Percentiles rank a stretch among this genome's conserved stretches.
phyloP scores from a whole-genome alignment of 2,888 invertebrate genomes.

The Watsonalla binaria region DNA sequence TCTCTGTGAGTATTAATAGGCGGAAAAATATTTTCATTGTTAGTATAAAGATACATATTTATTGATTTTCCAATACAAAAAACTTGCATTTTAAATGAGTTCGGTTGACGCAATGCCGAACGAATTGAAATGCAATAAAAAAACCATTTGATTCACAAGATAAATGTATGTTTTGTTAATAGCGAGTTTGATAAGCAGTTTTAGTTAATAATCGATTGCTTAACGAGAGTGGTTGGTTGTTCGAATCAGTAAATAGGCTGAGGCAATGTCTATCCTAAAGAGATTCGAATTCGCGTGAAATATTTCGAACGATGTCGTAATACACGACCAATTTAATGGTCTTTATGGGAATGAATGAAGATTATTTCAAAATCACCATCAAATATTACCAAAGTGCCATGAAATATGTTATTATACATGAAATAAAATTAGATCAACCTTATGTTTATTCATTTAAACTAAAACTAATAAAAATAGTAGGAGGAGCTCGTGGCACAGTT shows the following conservation, averaged over 20 bases:
- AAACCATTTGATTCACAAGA: constrained; percentile 8
- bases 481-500: no score
- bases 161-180: constrained; percentile 10
- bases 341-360: background rate
- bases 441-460: background rate
- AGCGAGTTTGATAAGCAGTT: constrained; percentile 11
- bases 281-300: constrained; percentile 34
- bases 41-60: no score
- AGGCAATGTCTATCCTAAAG: constrained; percentile 26
- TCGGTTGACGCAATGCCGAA: no score
- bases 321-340: constrained; percentile 3
- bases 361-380: background rate
- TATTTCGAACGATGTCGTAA: constrained; percentile 37
- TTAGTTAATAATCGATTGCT: constrained; percentile 15
- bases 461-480: background rate
- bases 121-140: constrained; percentile 3
- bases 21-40: no score
- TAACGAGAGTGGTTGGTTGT: constrained; percentile 20
- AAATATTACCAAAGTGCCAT: background rate
- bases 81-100: no score
- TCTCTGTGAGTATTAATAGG: no score
- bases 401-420: background rate
- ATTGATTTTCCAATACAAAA: no score
- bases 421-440: background rate
- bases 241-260: constrained; percentile 43